Base-by-base conservation (phyloP, 1,140 invertebrate species). In the Drosophila orena region DNA sequence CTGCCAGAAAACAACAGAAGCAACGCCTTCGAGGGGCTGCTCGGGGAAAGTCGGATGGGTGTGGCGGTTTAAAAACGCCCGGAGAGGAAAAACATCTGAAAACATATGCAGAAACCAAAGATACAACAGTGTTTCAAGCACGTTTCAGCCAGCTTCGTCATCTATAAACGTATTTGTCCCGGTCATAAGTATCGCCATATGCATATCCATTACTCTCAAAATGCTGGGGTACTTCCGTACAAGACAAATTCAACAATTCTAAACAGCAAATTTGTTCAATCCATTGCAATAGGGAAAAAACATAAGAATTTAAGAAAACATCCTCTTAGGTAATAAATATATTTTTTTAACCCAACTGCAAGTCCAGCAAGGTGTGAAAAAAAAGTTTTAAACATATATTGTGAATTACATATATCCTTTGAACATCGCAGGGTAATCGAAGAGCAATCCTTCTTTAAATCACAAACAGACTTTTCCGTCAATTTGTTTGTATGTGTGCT, bases 151-250 rank as follows among this genome's bases (percentile, higher is more conserved):
- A 75, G 60, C 47, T 66, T 58, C 47, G 53, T 75, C 72, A 66
- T 75, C 71, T 53, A 66, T 65, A 75, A 75, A 75, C 58, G 53
- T 75, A 75, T 65, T 71, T 59, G 71, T 62, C 70, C 47, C 75
- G 65, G 50, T 27, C 60, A 75, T 75, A 75, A 75, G 71, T 75
- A 75, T 37, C 60, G 46, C 57, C 54, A 42, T 65, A 27, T n/a
- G 24, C 10, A 70, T 57, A 56, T 35, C 64, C 24, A 3, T 44
- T 4, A 10, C 7, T 42, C 27, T 22, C 3, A 47, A n/a, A 1
- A 11, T 12, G 10, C 10, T n/a, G 3, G 43, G 60, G 64, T 65
- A 66, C 52, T 24, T 6, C 2, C 5, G 20, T 27, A 30, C 46
- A 15, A 27, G 3, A 2, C 4, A 12, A 10, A 4, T 24, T 44